Conservation (phyloP, 2,113 vertebrate species). For the Corapipo altera region DNA sequence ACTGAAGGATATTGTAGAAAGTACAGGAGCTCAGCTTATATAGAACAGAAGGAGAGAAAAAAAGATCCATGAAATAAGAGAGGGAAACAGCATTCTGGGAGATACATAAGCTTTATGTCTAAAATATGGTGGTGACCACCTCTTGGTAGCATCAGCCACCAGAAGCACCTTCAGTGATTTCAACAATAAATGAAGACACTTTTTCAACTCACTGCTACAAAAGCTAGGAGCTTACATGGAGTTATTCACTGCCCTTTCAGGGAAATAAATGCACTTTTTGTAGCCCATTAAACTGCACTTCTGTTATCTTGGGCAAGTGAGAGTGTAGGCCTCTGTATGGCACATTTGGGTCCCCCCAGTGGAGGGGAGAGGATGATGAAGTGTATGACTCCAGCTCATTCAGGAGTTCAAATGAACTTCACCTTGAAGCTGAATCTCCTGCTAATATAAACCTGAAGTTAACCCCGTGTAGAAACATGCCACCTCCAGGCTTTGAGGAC, state of each 20-base stretch:
- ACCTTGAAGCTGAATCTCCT: neutral
- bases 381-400: neutral
- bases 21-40: neutral
- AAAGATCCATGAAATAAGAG: neutral
- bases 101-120: neutral
- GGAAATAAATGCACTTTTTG: neutral
- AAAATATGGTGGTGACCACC: neutral
- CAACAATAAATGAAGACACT: neutral
- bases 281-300: neutral
- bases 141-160: neutral
- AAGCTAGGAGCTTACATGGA: neutral
- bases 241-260: neutral
- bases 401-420: neutral
- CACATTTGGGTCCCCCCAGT: neutral
- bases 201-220: neutral
- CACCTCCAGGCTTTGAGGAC: neutral
- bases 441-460: neutral
- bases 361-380: neutral
- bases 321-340: accelerated
- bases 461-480: neutral
- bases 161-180: neutral
- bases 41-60: neutral
- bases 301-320: neutral
- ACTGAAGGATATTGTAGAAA: neutral
- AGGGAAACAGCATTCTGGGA: neutral